Conservation (phyloP, 2,888 invertebrate genomes). For the Drosophila borealis region DNA sequence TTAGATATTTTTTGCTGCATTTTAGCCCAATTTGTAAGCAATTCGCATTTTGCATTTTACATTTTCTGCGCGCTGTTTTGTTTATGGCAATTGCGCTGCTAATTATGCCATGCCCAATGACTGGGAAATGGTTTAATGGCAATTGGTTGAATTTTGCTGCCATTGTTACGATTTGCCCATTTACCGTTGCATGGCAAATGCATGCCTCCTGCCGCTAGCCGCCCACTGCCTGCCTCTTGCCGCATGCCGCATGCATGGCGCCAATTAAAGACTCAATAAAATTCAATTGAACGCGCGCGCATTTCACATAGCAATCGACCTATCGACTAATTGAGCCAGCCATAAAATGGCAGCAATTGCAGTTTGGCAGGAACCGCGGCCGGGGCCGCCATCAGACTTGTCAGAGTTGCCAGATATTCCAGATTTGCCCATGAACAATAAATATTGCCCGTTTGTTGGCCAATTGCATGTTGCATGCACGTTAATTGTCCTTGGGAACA, state of each 20-base stretch:
- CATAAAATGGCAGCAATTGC: slow-evolving; percentile 35
- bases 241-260: slow-evolving; percentile 48
- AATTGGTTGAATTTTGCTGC: slow-evolving; percentile 53
- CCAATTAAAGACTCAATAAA: slow-evolving; percentile 78
- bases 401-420: slow-evolving; percentile 1
- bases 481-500: neutral
- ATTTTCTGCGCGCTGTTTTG: slow-evolving; percentile 36
- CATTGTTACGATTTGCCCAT: slow-evolving; percentile 64
- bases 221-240: slow-evolving; percentile 13
- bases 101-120: slow-evolving; percentile 65
- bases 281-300: slow-evolving; percentile 60
- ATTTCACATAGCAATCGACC: slow-evolving; percentile 24
- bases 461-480: slow-evolving; percentile 18
- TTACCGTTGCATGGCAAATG: slow-evolving; percentile 28
- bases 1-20: slow-evolving; percentile 8
- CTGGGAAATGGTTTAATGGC: slow-evolving; percentile 38
- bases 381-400: slow-evolving; percentile 16
- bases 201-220: neutral
- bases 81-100: slow-evolving; percentile 62
- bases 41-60: slow-evolving; percentile 44
- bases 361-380: slow-evolving; percentile 16
- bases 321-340: slow-evolving; percentile 38
- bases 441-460: slow-evolving; percentile 6
- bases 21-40: slow-evolving; percentile 18
- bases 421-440: slow-evolving; percentile 11